A percentile compares a stretch with the other conserved stretches of the same genome.
Evolutionary conservation across 2,797 vertebrate genomes (phyloP).

Genomic region (Setipinna tenuifilis): DNA sequence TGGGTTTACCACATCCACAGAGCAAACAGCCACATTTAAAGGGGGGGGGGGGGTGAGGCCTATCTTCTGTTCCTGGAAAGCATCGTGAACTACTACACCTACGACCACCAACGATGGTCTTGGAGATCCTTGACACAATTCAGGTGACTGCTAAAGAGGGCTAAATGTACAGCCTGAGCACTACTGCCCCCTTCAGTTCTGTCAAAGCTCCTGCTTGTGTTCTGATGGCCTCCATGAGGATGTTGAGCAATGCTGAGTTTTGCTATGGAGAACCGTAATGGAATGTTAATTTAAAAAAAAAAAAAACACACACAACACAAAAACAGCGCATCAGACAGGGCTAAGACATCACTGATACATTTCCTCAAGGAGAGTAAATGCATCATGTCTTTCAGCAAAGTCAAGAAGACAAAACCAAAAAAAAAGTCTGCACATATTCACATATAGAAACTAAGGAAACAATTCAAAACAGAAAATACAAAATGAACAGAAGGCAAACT

Average conservation of each 20-base stretch:
- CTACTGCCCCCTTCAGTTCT: neutral
- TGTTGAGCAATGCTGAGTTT: neutral
- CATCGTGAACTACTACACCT: slow-evolving; percentile 48
- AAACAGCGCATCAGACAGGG: neutral
- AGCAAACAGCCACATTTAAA: slow-evolving; percentile 68
- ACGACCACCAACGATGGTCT: slow-evolving; percentile 25
- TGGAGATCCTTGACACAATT: neutral
- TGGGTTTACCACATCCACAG: slow-evolving; percentile 73
- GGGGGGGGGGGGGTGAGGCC: slow-evolving; percentile 30
- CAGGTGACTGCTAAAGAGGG: neutral
- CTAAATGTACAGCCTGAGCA: neutral
- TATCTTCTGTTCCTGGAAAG: slow-evolving; percentile 33
- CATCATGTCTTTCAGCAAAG: neutral
- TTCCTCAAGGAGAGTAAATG: neutral
- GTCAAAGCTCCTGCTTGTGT: neutral
- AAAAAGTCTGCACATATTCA: neutral
- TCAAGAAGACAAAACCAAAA: neutral
- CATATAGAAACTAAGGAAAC: neutral
- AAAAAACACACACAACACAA: neutral
- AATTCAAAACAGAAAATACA: neutral
- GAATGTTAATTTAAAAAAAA: neutral
- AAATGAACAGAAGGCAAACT: slow-evolving; percentile 19
- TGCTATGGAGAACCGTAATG: slow-evolving; percentile 25
- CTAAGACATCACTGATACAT: neutral
- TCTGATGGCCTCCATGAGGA: neutral